A percentile compares a stretch with the other conserved stretches of the same genome.
phyloP scores from a whole-genome alignment of 2,113 vertebrate species.

The Pomatorhinus ruficollis region DNA sequence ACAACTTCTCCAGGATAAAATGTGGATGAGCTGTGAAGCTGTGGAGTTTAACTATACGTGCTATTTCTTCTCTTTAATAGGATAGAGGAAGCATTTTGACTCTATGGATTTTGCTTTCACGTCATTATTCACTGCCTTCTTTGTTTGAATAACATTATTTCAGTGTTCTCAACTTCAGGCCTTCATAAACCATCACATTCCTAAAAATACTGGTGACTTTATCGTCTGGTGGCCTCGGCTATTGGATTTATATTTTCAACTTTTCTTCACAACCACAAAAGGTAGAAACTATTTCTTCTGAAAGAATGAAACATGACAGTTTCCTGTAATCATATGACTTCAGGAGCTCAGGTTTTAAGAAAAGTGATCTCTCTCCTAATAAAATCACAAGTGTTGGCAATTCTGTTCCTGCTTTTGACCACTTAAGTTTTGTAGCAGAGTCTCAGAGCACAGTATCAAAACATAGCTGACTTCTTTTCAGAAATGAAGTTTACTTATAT shows the following conservation, averaged over 20 bases:
- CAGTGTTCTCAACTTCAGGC: background rate
- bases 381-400: constrained; percentile 52
- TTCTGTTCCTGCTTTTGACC: constrained; percentile 19
- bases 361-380: constrained; percentile 34
- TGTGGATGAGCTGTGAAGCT: constrained; percentile 8
- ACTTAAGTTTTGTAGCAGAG: background rate
- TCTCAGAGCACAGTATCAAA: background rate
- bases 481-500: background rate
- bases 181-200: background rate
- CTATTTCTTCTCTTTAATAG: constrained; percentile 3
- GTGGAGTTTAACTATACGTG: background rate
- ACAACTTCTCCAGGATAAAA: constrained; percentile 27
- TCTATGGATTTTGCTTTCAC: constrained; percentile 35
- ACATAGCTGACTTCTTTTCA: background rate
- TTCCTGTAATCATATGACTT: constrained; percentile 15
- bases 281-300: background rate
- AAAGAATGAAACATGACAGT: constrained; percentile 4
- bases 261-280: constrained; percentile 9
- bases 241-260: constrained; percentile 37
- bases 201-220: background rate
- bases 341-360: background rate
- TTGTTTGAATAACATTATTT: constrained; percentile 18
- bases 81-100: background rate
- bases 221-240: background rate
- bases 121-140: constrained; percentile 37